Conservation (phyloP, 2,888 invertebrate genomes). For the Nysson spinosus region DNA sequence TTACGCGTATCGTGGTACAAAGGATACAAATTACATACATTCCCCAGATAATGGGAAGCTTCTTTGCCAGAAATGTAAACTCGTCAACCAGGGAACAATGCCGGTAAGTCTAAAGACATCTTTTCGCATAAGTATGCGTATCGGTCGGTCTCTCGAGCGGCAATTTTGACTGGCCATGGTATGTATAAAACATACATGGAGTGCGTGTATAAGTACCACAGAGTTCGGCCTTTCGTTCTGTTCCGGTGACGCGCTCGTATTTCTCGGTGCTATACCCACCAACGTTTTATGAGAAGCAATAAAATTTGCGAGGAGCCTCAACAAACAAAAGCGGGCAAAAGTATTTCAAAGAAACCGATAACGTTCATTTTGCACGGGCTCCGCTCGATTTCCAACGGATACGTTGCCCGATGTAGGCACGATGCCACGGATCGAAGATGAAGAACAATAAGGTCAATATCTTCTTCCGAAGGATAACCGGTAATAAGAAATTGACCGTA, state of each 20-base stretch:
- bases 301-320: constrained; percentile 49
- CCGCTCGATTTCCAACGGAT: neutral
- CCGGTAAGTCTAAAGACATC: constrained; percentile 34
- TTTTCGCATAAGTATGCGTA: constrained; percentile 11
- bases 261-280: constrained; percentile 32
- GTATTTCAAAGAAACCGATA: constrained; percentile 45
- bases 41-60: constrained; percentile 53
- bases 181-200: neutral
- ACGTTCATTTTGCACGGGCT: constrained; percentile 33
- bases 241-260: constrained; percentile 23
- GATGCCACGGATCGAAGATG: no score
- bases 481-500: no score
- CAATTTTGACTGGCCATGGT: neutral
- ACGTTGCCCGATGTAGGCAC: no score
- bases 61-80: constrained; percentile 51
- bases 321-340: constrained; percentile 46
- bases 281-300: constrained; percentile 44
- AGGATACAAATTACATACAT: constrained; percentile 44
- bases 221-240: constrained; percentile 27
- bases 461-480: no score
- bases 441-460: no score
- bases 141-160: neutral
- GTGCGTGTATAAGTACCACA: constrained; percentile 1
- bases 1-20: constrained; percentile 13
- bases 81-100: constrained; percentile 47